phyloP scores from a whole-genome alignment of 35 echinoderm and acorn worm genomes.

The Stichopus chloronotus region DNA sequence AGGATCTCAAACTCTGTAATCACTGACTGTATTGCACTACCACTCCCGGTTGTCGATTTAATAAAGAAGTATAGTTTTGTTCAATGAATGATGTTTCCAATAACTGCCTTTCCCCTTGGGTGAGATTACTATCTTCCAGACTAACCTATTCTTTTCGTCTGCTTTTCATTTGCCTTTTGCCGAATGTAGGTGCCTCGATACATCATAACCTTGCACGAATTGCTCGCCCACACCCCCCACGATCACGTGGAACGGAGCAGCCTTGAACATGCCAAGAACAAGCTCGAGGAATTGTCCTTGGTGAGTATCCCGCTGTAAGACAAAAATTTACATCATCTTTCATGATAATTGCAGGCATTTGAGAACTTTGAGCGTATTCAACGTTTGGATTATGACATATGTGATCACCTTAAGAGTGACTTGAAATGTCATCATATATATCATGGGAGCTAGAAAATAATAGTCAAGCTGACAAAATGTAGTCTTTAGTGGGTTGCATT shows the following conservation, averaged over 20 bases:
- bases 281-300: constrained; percentile 93
- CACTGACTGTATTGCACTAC: too few species aligned
- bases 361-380: not conserved
- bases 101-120: not conserved
- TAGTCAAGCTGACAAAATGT: not conserved
- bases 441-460: not conserved
- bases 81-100: too few species aligned
- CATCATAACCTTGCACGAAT: constrained; percentile 93
- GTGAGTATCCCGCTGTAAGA: constrained; percentile 52
- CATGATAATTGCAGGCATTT: not conserved
- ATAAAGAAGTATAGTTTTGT: too few species aligned
- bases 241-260: constrained; percentile 94
- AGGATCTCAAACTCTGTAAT: too few species aligned
- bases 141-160: too few species aligned
- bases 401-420: constrained; percentile 1
- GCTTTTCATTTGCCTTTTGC: not conserved
- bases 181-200: constrained; percentile 84
- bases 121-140: not conserved
- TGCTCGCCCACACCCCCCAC: constrained; percentile 96
- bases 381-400: constrained; percentile 16
- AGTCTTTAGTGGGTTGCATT: too few species aligned
- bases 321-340: not conserved
- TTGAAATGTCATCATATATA: not conserved
- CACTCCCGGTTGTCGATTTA: too few species aligned
- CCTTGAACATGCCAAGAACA: constrained; percentile 96